Conservation (phyloP, 2,888 invertebrate genomes). For the Pharmacophagus antenor region DNA sequence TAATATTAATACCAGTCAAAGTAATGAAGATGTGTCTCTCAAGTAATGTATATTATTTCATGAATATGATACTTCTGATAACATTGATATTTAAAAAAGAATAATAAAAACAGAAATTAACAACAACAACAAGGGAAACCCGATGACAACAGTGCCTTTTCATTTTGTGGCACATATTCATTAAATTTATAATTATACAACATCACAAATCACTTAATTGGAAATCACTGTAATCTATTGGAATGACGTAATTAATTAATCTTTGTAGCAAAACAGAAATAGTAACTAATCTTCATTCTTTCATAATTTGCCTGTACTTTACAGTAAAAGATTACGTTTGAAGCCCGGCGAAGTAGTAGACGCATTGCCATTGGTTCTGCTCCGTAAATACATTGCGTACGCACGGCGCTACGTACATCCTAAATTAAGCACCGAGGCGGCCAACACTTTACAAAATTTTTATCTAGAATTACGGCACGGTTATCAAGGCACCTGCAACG, state of each 20-base stretch:
- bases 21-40: constrained; percentile 53
- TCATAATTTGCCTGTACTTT: constrained; percentile 36
- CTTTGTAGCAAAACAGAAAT: too few species aligned
- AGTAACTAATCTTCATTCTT: too few species aligned
- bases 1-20: constrained; percentile 58
- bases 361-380: constrained; percentile 85
- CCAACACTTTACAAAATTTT: constrained; percentile 86
- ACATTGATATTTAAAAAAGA: too few species aligned
- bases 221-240: too few species aligned
- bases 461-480: constrained; percentile 88
- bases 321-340: constrained; percentile 82
- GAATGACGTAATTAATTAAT: too few species aligned
- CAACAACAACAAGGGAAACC: too few species aligned
- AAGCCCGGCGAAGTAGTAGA: constrained; percentile 83
- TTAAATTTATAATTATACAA: too few species aligned
- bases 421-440: constrained; percentile 86
- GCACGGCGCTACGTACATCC: constrained; percentile 94
- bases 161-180: too few species aligned
- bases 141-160: too few species aligned
- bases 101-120: too few species aligned
- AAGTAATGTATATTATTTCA: constrained; percentile 44
- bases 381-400: constrained; percentile 96
- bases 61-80: too few species aligned
- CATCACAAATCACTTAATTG: too few species aligned
- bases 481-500: constrained; percentile 83